These are phyloP conservation scores for Danio kyathit DNA, from an alignment of 2,797 vertebrate genomes.

Conservation along the genomic window DNA sequence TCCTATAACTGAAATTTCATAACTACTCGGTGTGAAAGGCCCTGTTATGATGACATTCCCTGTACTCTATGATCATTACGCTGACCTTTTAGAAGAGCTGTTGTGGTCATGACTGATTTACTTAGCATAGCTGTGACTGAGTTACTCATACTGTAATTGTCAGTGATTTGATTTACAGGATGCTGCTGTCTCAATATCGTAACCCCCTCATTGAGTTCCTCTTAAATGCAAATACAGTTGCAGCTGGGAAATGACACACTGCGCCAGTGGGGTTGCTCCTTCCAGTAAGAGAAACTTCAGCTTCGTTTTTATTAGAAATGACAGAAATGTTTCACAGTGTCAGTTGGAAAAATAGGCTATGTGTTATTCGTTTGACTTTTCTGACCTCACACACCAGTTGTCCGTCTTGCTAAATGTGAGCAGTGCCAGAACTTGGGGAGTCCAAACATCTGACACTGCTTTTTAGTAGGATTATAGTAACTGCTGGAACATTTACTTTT, in stretches of 20 bases:
- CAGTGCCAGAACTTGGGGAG: slow-evolving; percentile 29
- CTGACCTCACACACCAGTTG: slow-evolving; percentile 19
- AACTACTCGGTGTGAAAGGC: no score
- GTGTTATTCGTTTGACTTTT: slow-evolving; percentile 11
- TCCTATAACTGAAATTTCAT: no score
- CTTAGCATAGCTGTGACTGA: slow-evolving; percentile 26
- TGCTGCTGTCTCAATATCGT: slow-evolving; percentile 24
- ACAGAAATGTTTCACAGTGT: slow-evolving; percentile 28
- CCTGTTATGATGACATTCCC: slow-evolving; percentile 40
- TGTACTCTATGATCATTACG: slow-evolving; percentile 36
- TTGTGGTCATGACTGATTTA: slow-evolving; percentile 23
- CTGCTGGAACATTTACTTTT: slow-evolving; percentile 46
- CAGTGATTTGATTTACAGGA: slow-evolving; percentile 51
- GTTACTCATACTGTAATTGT: slow-evolving; percentile 27
- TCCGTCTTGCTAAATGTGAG: slow-evolving; percentile 4
- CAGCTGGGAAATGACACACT: slow-evolving; percentile 24
- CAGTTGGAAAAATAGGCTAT: background rate
- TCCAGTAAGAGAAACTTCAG: slow-evolving; percentile 19
- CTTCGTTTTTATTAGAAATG: slow-evolving; percentile 25
- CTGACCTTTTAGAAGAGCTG: slow-evolving; percentile 44
- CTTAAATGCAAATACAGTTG: slow-evolving; percentile 23
- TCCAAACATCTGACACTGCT: slow-evolving; percentile 45
- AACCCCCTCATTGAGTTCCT: background rate
- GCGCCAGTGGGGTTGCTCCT: slow-evolving; percentile 27
- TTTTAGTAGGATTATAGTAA: slow-evolving; percentile 6